These are phyloP conservation scores for Pegoplata infirma DNA, from an alignment of 2,888 invertebrate species.

Conservation along the genomic window DNA sequence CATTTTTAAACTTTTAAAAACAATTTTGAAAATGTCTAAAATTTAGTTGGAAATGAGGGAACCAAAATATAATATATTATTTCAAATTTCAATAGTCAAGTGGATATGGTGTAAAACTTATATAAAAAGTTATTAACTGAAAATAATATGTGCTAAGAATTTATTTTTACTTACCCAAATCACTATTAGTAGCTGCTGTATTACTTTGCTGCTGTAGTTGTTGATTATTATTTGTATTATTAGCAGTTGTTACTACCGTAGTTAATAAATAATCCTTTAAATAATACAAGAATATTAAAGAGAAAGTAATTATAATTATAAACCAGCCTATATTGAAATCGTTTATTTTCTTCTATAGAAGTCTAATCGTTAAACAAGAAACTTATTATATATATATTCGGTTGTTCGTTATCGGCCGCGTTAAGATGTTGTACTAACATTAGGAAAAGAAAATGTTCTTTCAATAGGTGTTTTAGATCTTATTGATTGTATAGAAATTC, in stretches of 20 bases:
- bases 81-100: no score
- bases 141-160: not conserved
- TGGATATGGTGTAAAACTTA: no score
- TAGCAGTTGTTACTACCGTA: constrained; percentile 64
- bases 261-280: constrained; percentile 73
- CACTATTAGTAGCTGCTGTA: constrained; percentile 51
- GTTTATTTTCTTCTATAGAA: constrained; percentile 15
- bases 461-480: constrained; percentile 20
- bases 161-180: constrained; percentile 55
- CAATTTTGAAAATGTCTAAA: no score
- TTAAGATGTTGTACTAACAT: constrained; percentile 42
- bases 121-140: not conserved
- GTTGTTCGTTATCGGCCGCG: constrained; percentile 54
- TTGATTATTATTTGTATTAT: constrained; percentile 57
- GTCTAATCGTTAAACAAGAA: constrained; percentile 13
- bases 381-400: constrained; percentile 45
- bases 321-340: constrained; percentile 38
- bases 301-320: constrained; percentile 55
- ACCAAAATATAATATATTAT: no score
- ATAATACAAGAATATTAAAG: constrained; percentile 64
- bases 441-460: constrained; percentile 34
- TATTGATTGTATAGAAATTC: not conserved
- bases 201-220: constrained; percentile 35
- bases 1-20: no score
- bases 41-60: no score